Percentiles rank a stretch among this genome's conserved stretches.
These are phyloP conservation scores for Phalloptychus januarius DNA, from an alignment of 2,797 vertebrate species.

Conservation along the genomic window DNA sequence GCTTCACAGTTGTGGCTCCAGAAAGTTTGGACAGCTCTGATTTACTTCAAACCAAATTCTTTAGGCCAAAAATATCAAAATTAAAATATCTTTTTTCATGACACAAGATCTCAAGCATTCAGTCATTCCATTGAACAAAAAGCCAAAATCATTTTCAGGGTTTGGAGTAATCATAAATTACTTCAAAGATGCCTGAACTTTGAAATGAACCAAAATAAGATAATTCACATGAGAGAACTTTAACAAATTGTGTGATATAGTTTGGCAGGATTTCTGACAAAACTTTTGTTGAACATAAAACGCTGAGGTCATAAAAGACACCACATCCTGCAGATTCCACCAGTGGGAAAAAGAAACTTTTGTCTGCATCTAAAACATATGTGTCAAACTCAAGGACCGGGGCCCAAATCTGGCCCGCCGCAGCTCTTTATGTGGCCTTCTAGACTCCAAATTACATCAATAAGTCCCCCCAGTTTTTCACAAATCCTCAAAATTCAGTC, in stretches of 20 bases:
- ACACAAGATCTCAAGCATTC: not conserved
- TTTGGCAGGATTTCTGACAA: conserved; percentile 1
- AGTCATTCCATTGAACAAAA: not conserved
- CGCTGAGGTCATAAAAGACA: not conserved
- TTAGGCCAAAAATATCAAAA: not conserved
- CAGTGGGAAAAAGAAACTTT: not conserved
- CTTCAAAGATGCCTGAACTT: not conserved
- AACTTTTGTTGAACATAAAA: not conserved
- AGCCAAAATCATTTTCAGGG: not conserved
- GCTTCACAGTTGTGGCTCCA: too few species aligned
- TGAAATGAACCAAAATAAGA: not conserved
- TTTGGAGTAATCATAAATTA: not conserved
- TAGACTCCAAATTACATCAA: too few species aligned
- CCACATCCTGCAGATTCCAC: not conserved
- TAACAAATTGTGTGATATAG: not conserved
- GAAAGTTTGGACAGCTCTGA: not conserved
- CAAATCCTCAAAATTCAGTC: too few species aligned
- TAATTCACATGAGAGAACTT: not conserved
- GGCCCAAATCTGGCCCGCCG: too few species aligned
- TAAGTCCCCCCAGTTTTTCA: too few species aligned
- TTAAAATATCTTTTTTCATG: not conserved
- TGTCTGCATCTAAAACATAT: not conserved
- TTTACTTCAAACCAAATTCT: not conserved
- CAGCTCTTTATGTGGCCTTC: too few species aligned
- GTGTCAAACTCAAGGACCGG: too few species aligned